phyloP scores from a whole-genome alignment of 2,113 vertebrate genomes.

The Cavia porcellus region DNA sequence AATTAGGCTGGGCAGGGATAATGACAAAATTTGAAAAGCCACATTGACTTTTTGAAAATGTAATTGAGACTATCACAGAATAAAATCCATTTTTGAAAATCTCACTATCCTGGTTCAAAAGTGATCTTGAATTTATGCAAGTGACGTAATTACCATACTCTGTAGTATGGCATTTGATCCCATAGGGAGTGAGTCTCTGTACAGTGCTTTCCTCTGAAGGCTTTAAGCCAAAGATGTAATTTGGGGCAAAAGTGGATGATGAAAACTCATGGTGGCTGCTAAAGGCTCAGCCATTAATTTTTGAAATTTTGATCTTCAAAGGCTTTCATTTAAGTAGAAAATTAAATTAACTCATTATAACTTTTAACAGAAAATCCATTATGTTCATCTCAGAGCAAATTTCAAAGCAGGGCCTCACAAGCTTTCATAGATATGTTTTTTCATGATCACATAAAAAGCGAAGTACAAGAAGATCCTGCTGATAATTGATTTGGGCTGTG shows the following conservation, averaged over 20 bases:
- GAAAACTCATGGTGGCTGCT: background rate
- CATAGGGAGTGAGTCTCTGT: background rate
- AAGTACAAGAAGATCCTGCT: constrained; percentile 42
- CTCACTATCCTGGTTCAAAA: constrained; percentile 41
- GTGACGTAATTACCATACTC: background rate
- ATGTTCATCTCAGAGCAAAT: constrained; percentile 58
- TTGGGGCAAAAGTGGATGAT: constrained; percentile 10
- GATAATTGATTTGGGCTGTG: constrained; percentile 2
- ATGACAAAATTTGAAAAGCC: constrained; percentile 44
- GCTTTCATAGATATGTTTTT: constrained; percentile 19
- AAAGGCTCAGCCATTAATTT: constrained; percentile 46
- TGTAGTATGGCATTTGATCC: background rate
- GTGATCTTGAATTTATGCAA: constrained; percentile 20
- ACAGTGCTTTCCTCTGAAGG: background rate
- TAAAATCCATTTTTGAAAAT: constrained; percentile 45
- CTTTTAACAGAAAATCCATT: constrained; percentile 52
- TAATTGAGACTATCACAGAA: background rate
- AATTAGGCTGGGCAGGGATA: background rate
- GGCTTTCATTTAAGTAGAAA: constrained; percentile 63
- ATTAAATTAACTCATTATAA: constrained; percentile 66
- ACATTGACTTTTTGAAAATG: background rate
- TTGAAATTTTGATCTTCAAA: constrained; percentile 52
- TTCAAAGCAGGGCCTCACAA: constrained; percentile 17
- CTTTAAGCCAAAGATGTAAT: background rate
- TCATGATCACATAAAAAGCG: constrained; percentile 31